Percentiles rank a stretch among this genome's conserved stretches.
phyloP scores from a whole-genome alignment of 2,797 vertebrate genomes.

The Poecilia velifera region DNA sequence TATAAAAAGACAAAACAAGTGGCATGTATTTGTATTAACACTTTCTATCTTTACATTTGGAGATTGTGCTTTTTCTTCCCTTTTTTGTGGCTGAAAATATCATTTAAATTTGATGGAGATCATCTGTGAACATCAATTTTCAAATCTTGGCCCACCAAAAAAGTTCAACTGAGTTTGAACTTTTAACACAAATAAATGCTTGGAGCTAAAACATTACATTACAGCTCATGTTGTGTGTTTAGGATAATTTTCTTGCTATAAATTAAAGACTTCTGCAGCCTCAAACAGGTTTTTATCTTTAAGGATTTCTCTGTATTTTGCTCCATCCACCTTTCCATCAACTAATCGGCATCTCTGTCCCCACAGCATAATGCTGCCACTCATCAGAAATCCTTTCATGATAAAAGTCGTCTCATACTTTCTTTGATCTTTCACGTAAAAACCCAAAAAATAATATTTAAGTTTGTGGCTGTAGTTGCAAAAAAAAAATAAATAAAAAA shows the following conservation, averaged over 20 bases:
- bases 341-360: not conserved
- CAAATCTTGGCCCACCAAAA: not conserved
- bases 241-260: not conserved
- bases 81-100: not conserved
- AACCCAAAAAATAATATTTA: not conserved
- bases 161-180: not conserved
- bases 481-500: not conserved
- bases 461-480: not conserved
- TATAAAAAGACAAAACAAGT: not conserved
- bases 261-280: not conserved
- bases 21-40: not conserved
- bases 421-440: not conserved
- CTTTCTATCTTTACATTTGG: not conserved
- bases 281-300: not conserved
- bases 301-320: not conserved
- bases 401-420: not conserved
- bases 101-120: not conserved
- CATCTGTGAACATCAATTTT: not conserved
- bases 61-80: not conserved
- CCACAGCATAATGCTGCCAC: not conserved
- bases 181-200: not conserved
- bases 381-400: not conserved
- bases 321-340: not conserved
- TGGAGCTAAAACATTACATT: not conserved
- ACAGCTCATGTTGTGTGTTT: not conserved